phyloP scores from a whole-genome alignment of 2,797 vertebrate genomes.

The Acanthurus tractus region DNA sequence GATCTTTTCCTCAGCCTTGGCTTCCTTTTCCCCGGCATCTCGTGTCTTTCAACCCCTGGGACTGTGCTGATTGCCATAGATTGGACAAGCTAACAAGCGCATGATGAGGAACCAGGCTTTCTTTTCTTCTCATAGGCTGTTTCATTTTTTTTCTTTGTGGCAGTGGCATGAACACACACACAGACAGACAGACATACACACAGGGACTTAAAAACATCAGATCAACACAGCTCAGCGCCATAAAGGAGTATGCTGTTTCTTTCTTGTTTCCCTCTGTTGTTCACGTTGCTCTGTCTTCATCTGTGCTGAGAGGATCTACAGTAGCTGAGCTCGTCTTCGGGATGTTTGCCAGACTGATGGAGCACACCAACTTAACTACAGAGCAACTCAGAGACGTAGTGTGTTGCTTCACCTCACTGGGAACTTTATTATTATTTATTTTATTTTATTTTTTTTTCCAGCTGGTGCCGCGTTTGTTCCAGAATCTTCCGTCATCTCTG shows the following conservation, averaged over 20 bases:
- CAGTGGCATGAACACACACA: constrained; percentile 87
- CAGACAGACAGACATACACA: constrained; percentile 84
- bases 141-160: constrained; percentile 84
- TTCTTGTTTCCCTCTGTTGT: constrained; percentile 78
- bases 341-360: constrained; percentile 78
- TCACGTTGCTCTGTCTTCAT: constrained; percentile 76
- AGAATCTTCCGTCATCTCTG: constrained; percentile 79
- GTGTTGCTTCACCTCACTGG: constrained; percentile 76
- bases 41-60: constrained; percentile 98
- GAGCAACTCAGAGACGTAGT: constrained; percentile 66
- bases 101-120: constrained; percentile 94
- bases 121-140: constrained; percentile 86
- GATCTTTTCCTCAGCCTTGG: constrained; percentile 98
- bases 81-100: constrained; percentile 99
- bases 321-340: constrained; percentile 65
- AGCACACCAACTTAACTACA: constrained; percentile 73
- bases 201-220: constrained; percentile 82
- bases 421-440: constrained; percentile 71
- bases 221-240: constrained; percentile 82
- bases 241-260: constrained; percentile 85
- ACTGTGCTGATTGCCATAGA: constrained; percentile 99
- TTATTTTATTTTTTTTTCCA: constrained; percentile 76
- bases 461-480: constrained; percentile 81
- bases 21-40: constrained; percentile 92
- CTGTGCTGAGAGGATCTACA: constrained; percentile 75